Conservation (phyloP, 2,797 vertebrate species). For the Spinibarbus caldwelli region DNA sequence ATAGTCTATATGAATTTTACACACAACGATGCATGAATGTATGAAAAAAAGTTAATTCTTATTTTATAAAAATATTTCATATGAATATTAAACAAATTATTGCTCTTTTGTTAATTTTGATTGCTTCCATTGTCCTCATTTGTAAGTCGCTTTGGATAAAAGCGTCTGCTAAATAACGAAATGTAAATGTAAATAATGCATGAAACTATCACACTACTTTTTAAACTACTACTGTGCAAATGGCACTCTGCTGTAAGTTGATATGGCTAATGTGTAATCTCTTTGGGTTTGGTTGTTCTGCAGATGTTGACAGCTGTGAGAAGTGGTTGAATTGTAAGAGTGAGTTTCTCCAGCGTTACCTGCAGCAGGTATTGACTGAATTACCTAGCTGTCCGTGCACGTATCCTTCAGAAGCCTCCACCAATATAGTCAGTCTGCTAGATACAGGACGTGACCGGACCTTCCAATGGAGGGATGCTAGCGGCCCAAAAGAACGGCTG, state of each 20-base stretch:
- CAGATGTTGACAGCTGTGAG: constrained; percentile 93
- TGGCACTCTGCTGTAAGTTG: neutral
- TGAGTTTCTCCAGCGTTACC: constrained; percentile 88
- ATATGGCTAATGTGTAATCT: neutral
- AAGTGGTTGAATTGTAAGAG: constrained; percentile 96
- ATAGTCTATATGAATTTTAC: constrained; percentile 1
- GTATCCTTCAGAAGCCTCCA: constrained; percentile 82
- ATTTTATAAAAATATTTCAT: too few species aligned
- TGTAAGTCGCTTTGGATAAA: too few species aligned
- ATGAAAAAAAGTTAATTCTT: too few species aligned
- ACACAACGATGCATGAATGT: too few species aligned
- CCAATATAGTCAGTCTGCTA: constrained; percentile 80
- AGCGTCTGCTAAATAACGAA: too few species aligned
- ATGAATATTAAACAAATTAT: too few species aligned
- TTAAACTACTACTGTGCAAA: neutral
- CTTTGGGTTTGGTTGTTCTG: neutral
- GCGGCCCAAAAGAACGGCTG: constrained; percentile 85
- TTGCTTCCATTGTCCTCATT: too few species aligned
- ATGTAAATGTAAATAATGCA: too few species aligned
- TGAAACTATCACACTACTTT: too few species aligned
- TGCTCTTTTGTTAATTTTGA: too few species aligned
- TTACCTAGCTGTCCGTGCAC: constrained; percentile 91
- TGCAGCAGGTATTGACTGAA: constrained; percentile 84
- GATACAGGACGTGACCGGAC: constrained; percentile 79
- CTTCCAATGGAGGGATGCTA: constrained; percentile 90